Evolutionary conservation across 1,140 invertebrate species (phyloP), one percentile per base, ranked within the genome.

Genomic region (Conus ventricosus): DNA sequence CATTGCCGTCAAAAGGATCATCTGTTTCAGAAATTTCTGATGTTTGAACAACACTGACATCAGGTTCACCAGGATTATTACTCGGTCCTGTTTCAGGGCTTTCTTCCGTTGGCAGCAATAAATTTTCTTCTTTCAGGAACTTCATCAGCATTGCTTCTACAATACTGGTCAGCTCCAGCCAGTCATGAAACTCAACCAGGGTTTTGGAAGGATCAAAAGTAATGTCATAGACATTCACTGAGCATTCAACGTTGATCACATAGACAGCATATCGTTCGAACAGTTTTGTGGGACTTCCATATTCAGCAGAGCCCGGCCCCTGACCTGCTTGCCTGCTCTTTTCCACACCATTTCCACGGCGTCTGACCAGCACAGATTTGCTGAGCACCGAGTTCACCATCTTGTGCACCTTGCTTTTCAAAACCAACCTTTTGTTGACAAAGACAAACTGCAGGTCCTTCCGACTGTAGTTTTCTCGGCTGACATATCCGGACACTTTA

Each of bases 171-270:
- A 97, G 92, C 82, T 93, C 88, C 60, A 95, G 93, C 96, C 96
- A 96, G 87, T 96, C 95, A 93, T 95, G 96, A 92, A 97, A 97
- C 94, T 97, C 96, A 25, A 97, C 94, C 53, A 95, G 88, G 81
- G 95, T 96, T 92, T 96, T 96, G 27, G 94, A 94, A 53, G 95
- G 94, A 88, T 96, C 95, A 90, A 95, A 94, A 76, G 93, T 95
- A 5, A 96, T 95, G 90, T 97, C 96, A 94, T 96, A 96, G 89
- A 96, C 96, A 88, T 92, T 94, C 84, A 95, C 93, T 17, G 96
- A 96, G 91, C 96, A 97, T 88, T 94, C 94, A 87, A 97, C 95
- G 92, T 96, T 96, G 39, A 97, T 85, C 84, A 97, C 94, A 95
- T 96, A 97, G 87, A 96, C 94, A 78, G 96, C 95, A 92, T 96